Base-by-base conservation (phyloP, 53 echinoderm and acorn worm genomes). In the Temnopleurus reevesii region DNA sequence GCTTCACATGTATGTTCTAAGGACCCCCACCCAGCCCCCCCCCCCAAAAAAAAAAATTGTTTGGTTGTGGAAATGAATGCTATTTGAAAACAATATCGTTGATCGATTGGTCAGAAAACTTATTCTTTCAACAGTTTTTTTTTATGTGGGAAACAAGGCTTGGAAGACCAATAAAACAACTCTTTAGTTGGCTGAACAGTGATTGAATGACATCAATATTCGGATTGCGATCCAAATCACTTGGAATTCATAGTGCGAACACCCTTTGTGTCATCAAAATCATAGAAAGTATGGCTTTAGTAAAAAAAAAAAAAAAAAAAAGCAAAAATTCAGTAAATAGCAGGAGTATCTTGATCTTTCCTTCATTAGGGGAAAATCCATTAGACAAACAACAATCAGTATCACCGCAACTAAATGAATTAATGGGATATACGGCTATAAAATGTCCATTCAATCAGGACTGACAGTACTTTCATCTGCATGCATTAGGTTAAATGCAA, bases 341-440 rank as follows among this genome's bases (percentile, higher is more conserved):
- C 19, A n/a, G 19, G 8, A 2, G n/a, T 2, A 38, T 71, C 1
- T 1, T 5, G 23, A 23, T 57, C 58, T 23, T 31, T 17, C 5
- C 65, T 65, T 19, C 15, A 65, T 65, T 65, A 36, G 65, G n/a
- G 23, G 23, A 41, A 38, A 71, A 71, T 43, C 71, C 71, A 71
- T 71, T 71, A 19, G n/a, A 71, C 21, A 71, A 71, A 71, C 71
- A 71, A 2, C 71, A 71, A 71, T 71, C 21, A 71, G 71, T 71
- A 71, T 6, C 23, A 71, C 34, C n/a, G 15, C 71, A 71, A 5
- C 2, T 21, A 71, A 71, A 71, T 71, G 5, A 8, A 71, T 71
- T 71, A 71, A 35, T 71, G 38, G 71, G 41, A 71, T 38, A 71
- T 71, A 41, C 0, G n/a, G 19, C 36, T 71, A 38, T 4, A 8